A percentile compares a stretch with the other conserved stretches of the same genome.
Evolutionary conservation across 2,113 vertebrate species (phyloP).

Genomic region (Grammomys dolichurus): DNA sequence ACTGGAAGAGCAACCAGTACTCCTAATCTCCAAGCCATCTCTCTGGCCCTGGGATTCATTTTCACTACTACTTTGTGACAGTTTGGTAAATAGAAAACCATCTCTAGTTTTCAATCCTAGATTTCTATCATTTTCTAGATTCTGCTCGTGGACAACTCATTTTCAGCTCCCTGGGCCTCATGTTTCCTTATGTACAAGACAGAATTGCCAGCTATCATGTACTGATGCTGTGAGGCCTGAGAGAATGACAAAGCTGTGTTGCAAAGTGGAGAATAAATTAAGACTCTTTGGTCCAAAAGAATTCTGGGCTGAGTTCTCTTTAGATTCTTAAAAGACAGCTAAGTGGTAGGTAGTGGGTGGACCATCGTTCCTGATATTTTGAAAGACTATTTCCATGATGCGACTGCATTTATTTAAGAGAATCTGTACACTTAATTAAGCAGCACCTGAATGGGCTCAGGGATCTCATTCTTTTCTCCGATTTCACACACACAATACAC

Average conservation of each 20-base stretch:
- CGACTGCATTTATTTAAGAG: slow-evolving; percentile 41
- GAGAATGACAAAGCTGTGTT: not conserved
- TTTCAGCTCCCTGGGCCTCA: not conserved
- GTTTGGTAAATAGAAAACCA: not conserved
- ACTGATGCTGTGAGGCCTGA: not conserved
- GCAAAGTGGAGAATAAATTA: not conserved
- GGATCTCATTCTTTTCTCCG: slow-evolving; percentile 39
- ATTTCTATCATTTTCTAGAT: not conserved
- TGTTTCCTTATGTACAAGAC: slow-evolving; percentile 33
- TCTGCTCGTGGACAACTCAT: slow-evolving; percentile 5
- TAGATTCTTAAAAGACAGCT: not conserved
- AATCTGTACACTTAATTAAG: slow-evolving; percentile 68
- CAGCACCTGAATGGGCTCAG: slow-evolving; percentile 37
- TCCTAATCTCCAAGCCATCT: not conserved
- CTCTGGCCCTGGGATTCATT: not conserved
- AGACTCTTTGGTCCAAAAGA: slow-evolving; percentile 7
- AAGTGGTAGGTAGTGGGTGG: not conserved
- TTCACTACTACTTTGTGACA: not conserved
- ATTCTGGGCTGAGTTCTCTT: not conserved
- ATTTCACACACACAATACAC: slow-evolving; percentile 11
- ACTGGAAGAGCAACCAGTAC: not conserved
- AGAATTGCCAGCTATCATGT: not conserved
- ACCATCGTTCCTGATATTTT: not conserved
- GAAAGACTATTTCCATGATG: slow-evolving; percentile 36
- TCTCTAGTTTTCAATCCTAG: not conserved